Evolutionary conservation across 2,797 vertebrate species (phyloP).

Genomic region (Anomalospiza imberbis): DNA sequence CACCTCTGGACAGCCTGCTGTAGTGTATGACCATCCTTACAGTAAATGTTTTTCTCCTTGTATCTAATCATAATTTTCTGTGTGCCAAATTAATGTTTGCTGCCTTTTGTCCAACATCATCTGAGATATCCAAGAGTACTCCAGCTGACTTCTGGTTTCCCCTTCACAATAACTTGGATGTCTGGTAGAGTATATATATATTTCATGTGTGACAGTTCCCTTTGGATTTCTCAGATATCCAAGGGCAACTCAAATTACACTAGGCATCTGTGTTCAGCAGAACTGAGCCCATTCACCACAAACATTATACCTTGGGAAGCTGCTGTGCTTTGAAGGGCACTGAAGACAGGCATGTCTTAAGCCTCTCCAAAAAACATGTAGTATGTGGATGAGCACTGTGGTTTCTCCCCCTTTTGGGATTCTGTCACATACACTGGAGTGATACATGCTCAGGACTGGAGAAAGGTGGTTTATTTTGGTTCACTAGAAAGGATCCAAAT

Average conservation of each 20-base stretch:
- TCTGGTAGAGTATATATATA: background rate
- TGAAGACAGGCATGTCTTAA: background rate
- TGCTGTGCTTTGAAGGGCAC: background rate
- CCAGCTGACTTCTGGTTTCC: background rate
- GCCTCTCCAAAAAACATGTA: background rate
- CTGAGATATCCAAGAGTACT: background rate
- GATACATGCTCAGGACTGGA: background rate
- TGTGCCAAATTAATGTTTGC: background rate
- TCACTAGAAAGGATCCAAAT: background rate
- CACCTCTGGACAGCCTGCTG: background rate
- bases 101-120: background rate
- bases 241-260: background rate
- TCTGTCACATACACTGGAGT: rapidly evolving
- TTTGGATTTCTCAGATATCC: background rate
- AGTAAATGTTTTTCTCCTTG: background rate
- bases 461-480: background rate
- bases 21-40: background rate
- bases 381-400: background rate
- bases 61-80: background rate
- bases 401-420: background rate
- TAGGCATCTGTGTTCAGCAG: background rate
- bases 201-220: background rate
- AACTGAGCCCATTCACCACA: background rate
- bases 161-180: background rate
- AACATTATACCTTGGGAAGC: background rate